phyloP scores from a whole-genome alignment of 2,888 invertebrate species.

The Leptinotarsa peninsularis region DNA sequence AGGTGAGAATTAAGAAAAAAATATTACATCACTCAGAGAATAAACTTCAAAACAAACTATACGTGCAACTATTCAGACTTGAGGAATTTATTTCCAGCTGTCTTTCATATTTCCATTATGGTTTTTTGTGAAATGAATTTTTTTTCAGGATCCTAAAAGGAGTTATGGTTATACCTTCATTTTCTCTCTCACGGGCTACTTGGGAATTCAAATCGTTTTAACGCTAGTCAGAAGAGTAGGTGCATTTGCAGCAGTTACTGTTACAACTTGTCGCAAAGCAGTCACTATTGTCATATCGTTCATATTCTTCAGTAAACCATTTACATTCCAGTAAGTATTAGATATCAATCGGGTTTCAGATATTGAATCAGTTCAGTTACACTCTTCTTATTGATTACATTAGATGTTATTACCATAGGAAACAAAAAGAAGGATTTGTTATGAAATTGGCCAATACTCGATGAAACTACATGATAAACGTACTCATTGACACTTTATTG shows the following conservation, averaged over 20 bases:
- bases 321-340: constrained; percentile 79
- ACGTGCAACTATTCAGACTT: no score
- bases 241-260: constrained; percentile 93
- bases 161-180: constrained; percentile 88
- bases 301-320: constrained; percentile 91
- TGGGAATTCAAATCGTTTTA: constrained; percentile 93
- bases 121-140: constrained; percentile 31
- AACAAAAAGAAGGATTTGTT: no score
- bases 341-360: neutral
- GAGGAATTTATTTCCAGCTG: no score
- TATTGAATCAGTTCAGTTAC: neutral
- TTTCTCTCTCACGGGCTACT: constrained; percentile 90
- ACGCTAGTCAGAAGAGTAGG: constrained; percentile 90
- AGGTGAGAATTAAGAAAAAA: no score
- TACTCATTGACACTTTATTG: no score
- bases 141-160: constrained; percentile 74
- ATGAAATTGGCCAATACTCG: no score
- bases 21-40: no score
- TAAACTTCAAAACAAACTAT: no score
- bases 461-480: no score
- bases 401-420: no score
- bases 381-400: no score
- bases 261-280: constrained; percentile 91
- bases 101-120: no score
- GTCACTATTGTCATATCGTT: constrained; percentile 94